Percentiles rank a stretch among this genome's conserved stretches.
These are phyloP conservation scores for Polypterus bichir DNA, from an alignment of 2,113 vertebrate species.

Conservation along the genomic window DNA sequence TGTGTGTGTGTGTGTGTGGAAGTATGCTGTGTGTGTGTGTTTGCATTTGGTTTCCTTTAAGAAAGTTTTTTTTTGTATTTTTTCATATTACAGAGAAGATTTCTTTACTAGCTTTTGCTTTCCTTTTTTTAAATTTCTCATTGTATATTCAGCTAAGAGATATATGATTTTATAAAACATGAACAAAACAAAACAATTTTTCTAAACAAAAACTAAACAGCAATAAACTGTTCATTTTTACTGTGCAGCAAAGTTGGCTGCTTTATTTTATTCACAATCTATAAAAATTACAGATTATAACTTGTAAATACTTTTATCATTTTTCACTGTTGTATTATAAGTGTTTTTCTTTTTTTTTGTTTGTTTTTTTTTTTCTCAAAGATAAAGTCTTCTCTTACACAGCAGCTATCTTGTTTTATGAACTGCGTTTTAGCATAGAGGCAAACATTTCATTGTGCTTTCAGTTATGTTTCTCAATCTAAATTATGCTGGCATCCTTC, in stretches of 20 bases:
- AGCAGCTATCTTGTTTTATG: constrained; percentile 64
- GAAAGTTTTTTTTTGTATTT: constrained; percentile 29
- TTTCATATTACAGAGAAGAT: constrained; percentile 37
- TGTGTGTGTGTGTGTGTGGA: too few species aligned
- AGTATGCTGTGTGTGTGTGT: too few species aligned
- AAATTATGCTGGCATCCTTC: constrained; percentile 16
- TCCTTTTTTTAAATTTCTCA: constrained; percentile 34
- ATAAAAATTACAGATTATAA: constrained; percentile 61
- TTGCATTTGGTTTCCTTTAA: constrained; percentile 44
- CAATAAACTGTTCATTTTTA: constrained; percentile 74
- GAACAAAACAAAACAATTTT: constrained; percentile 40
- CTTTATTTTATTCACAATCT: constrained; percentile 50
- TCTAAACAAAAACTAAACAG: constrained; percentile 61
- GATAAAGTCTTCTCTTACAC: constrained; percentile 61
- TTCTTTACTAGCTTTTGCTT: constrained; percentile 48
- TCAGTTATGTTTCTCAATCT: constrained; percentile 1
- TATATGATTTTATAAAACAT: constrained; percentile 56
- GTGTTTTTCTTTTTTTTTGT: constrained; percentile 78
- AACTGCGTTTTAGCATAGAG: constrained; percentile 61
- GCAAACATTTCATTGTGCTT: constrained; percentile 31
- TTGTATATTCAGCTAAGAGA: constrained; percentile 46
- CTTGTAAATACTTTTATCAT: constrained; percentile 77
- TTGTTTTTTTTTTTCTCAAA: constrained; percentile 67
- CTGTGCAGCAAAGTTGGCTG: constrained; percentile 48
- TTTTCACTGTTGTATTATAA: constrained; percentile 74